Evolutionary conservation across 2,113 vertebrate species (phyloP).

Genomic region (Pygoscelis antarcticus): DNA sequence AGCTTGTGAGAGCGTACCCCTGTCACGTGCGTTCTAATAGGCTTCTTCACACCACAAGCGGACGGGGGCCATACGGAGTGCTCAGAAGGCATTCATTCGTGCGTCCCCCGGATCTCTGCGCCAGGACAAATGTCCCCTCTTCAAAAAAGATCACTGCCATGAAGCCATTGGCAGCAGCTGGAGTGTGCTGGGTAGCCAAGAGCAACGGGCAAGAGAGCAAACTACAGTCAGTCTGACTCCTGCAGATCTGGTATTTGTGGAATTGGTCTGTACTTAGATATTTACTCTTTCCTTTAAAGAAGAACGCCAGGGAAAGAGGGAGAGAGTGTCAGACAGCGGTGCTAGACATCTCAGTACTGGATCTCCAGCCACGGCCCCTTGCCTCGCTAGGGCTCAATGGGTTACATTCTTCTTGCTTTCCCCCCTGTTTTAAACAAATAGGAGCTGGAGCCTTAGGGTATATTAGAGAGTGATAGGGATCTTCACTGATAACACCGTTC

Average conservation of each 20-base stretch:
- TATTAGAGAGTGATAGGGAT: constrained; percentile 24
- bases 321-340: background rate
- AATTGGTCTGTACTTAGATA: background rate
- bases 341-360: constrained; percentile 7
- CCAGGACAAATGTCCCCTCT: background rate
- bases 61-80: accelerated
- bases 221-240: background rate
- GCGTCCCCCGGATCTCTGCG: background rate
- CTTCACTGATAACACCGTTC: background rate
- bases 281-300: background rate
- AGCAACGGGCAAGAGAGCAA: background rate
- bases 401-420: constrained; percentile 26
- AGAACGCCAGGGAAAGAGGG: background rate
- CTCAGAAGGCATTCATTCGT: accelerated
- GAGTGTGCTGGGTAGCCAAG: background rate
- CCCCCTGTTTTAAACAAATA: background rate
- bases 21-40: accelerated
- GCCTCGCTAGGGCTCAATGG: background rate
- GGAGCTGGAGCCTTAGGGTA: background rate
- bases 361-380: background rate
- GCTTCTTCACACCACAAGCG: accelerated
- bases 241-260: background rate
- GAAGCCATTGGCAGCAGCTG: background rate
- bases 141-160: accelerated
- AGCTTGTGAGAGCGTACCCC: background rate